Evolutionary conservation across 1,140 invertebrate genomes (phyloP), one percentile per base, ranked within the genome.

Genomic region (Drosophila eugracilis): DNA sequence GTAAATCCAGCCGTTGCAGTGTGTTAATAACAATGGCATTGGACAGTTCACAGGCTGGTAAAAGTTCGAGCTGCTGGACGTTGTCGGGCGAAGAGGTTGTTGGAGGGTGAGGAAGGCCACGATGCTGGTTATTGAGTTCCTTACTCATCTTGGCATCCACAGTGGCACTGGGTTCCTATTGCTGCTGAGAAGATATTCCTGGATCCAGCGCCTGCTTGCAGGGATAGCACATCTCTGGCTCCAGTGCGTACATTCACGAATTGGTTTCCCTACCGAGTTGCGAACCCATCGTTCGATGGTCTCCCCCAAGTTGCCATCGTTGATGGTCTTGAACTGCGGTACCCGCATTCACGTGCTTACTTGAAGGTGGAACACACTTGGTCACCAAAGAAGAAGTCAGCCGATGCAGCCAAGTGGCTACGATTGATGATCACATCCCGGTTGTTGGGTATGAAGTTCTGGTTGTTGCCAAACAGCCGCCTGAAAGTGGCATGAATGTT

Each of bases 231-330:
- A 0, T 14, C 70, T 0, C 49, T 32, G 5, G 57, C 62, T 0
- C 77, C 76, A 0, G 76, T 78, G 1, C 47, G 53, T 2, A 57
- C 50, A 7, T 52, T 36, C 2, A 50, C 36, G 3, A 34, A 74
- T 3, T 41, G 17, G 4, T 54, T 73, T 14, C 53, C 54, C 17
- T 14, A 70, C 37, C n/a, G 37, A 19, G 2, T 28, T 53, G n/a
- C 77, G 75, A 6, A 75, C 65, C 12, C 19, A 79, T 1, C 63
- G 55, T 67, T 92, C 90, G 5, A 92, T 63, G 5, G 39, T 10
- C 24, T 74, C 65, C 92, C 93, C n/a, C n/a, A n/a, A 93, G 75
- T 93, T 93, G 39, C 91, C 84, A n/a, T 73, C 89, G 49, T 93
- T 92, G 15, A 93, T 89, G 1, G 55, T 78, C 32, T 91, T 86